phyloP scores from a whole-genome alignment of 2,797 vertebrate species.

The Muscicapa comitata region DNA sequence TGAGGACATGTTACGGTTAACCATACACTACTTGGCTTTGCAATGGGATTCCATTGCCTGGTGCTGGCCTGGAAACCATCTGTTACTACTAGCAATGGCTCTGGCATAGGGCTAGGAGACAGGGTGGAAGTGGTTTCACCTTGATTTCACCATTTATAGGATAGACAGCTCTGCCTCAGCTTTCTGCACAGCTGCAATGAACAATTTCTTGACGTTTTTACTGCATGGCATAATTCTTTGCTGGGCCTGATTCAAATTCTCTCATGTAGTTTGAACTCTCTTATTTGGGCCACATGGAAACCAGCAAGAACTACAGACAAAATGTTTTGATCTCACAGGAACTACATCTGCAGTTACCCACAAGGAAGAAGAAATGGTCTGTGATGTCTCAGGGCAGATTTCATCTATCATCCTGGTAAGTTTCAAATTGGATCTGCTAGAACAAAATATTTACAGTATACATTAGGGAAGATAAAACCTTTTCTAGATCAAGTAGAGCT shows the following conservation, averaged over 20 bases:
- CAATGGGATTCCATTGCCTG: background rate
- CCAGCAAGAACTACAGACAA: background rate
- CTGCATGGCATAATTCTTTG: background rate
- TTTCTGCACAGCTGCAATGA: background rate
- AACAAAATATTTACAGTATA: slow-evolving; percentile 5
- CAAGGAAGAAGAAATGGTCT: background rate
- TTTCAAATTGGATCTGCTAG: background rate
- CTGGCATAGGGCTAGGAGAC: background rate
- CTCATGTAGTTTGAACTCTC: background rate
- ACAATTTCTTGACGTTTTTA: background rate
- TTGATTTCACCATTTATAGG: background rate
- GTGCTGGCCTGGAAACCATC: background rate
- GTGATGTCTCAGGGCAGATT: background rate
- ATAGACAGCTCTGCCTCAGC: background rate
- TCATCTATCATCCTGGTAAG: background rate
- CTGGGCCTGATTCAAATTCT: background rate
- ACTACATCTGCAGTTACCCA: background rate
- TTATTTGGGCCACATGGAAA: background rate
- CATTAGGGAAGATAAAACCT: background rate
- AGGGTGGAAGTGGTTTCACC: background rate
- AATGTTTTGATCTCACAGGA: background rate
- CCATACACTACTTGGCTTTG: background rate
- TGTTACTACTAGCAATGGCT: background rate
- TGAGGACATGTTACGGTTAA: background rate
- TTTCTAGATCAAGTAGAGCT: background rate